Evolutionary conservation across 2,888 invertebrate species (phyloP).

Genomic region (Chloroclysta siterata): DNA sequence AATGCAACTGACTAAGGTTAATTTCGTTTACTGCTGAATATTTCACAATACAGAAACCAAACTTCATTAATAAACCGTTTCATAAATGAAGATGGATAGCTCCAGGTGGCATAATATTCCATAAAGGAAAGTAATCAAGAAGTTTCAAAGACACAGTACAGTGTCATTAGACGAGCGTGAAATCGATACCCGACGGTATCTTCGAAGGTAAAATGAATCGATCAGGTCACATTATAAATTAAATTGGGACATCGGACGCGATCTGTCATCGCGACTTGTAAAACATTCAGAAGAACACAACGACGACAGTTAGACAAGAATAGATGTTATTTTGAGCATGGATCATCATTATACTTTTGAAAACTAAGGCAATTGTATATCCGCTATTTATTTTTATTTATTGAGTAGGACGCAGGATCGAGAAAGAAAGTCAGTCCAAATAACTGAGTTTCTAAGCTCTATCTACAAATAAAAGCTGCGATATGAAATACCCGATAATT

Average conservation of each 20-base stretch:
- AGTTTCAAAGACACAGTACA: conserved; percentile 28
- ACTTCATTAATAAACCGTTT: conserved; percentile 22
- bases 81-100: conserved; percentile 23
- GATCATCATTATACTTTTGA: too few relatives aligned
- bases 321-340: too few relatives aligned
- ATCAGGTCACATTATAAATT: conserved; percentile 45
- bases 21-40: conserved; percentile 13
- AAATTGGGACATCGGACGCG: conserved; percentile 11
- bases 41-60: conserved; percentile 10
- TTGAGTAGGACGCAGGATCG: too few relatives aligned
- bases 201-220: conserved; percentile 33
- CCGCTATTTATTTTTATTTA: too few relatives aligned
- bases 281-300: conserved; percentile 3
- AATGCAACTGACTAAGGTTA: conserved; percentile 26
- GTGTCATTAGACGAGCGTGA: conserved; percentile 12
- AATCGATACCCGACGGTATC: conserved; percentile 27
- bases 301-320: too few relatives aligned
- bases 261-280: conserved; percentile 16
- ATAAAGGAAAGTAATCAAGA: conserved; percentile 20
- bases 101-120: conserved; percentile 18
- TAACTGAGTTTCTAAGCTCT: too few relatives aligned
- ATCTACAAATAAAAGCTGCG: too few relatives aligned
- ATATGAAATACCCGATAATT: not conserved
- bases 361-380: not conserved
- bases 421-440: too few relatives aligned